A percentile compares a stretch with the other conserved stretches of the same genome.
Evolutionary conservation across 2,797 vertebrate genomes (phyloP).

Genomic region (Sebastolobus alascanus): DNA sequence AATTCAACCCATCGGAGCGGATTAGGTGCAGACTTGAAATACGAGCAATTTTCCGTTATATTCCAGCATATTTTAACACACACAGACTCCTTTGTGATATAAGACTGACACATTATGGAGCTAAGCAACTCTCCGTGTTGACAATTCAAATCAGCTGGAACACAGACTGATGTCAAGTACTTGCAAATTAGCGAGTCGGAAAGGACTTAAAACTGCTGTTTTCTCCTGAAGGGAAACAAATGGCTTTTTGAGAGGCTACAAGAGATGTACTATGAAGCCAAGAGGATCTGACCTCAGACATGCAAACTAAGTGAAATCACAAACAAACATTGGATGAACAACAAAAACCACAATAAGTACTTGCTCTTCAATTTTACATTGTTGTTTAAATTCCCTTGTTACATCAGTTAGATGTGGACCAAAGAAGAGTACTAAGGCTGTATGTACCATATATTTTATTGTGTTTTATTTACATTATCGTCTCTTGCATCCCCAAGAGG

Average conservation of each 20-base stretch:
- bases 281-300: slow-evolving; percentile 31
- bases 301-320: slow-evolving; percentile 31
- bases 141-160: slow-evolving; percentile 56
- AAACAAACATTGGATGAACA: slow-evolving; percentile 11
- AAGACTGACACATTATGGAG: slow-evolving; percentile 28
- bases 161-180: slow-evolving; percentile 38
- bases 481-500: not conserved
- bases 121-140: slow-evolving; percentile 34
- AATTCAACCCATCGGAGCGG: slow-evolving; percentile 36
- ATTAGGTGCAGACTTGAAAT: slow-evolving; percentile 31
- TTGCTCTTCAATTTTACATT: not conserved
- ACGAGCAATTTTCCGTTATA: slow-evolving; percentile 44
- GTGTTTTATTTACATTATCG: not conserved
- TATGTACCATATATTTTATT: not conserved
- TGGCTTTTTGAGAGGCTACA: slow-evolving; percentile 38
- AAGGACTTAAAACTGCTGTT: slow-evolving; percentile 36
- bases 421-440: not conserved
- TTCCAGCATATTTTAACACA: slow-evolving; percentile 23
- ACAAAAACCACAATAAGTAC: not conserved
- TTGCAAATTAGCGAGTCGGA: slow-evolving; percentile 58
- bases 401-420: not conserved
- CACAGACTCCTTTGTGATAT: slow-evolving; percentile 40
- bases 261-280: slow-evolving; percentile 2
- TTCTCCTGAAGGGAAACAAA: slow-evolving; percentile 51
- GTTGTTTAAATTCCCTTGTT: not conserved